Evolutionary conservation across 2,113 vertebrate species (phyloP), one percentile per base, ranked within the genome.

Genomic region (Gyps fulvus): DNA sequence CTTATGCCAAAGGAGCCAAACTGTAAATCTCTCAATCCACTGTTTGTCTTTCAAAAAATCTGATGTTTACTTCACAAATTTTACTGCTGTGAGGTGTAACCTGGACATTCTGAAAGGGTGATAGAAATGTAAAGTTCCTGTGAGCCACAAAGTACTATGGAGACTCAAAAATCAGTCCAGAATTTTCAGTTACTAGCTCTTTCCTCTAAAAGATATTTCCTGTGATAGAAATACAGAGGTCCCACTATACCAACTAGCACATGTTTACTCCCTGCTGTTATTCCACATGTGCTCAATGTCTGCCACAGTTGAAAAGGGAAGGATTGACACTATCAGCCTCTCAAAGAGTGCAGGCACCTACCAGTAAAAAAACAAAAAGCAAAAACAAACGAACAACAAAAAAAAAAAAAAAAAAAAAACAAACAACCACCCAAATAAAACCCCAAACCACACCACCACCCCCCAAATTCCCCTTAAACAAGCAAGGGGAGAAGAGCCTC

Each of bases 221-320:
- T 93, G 77, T 36, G 66, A 88, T 12, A 95, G 74, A 86, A 91
- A 78, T 59, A 78, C 11, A 70, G 69, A 83, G 26, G 9, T 42
- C 16, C 20, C 42, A 42, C 73, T 89, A 61, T 20, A 74, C 13
- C 61, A 70, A 16, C 31, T 63, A 83, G 78, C 84, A 88, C 9
- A n/a, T 70, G 27, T 50, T 91, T 91, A 73, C n/a, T 93, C 89
- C 73, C 66, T 93, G 87, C 42, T 83, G 76, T 85, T 91, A 87
- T 32, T 86, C 42, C 49, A 67, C 74, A 88, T 20, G 36, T 86
- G 69, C 50, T 83, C 45, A 58, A 25, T 31, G 49, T 52, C 25
- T 67, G 58, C 14, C 91, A 89, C 76, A 78, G 70, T 20, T 87
- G 79, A 40, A 61, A 67, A 88, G 38, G 43, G 34, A 89, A 84